phyloP scores from a whole-genome alignment of 2,888 invertebrate species.

The Alsophila aescularia region DNA sequence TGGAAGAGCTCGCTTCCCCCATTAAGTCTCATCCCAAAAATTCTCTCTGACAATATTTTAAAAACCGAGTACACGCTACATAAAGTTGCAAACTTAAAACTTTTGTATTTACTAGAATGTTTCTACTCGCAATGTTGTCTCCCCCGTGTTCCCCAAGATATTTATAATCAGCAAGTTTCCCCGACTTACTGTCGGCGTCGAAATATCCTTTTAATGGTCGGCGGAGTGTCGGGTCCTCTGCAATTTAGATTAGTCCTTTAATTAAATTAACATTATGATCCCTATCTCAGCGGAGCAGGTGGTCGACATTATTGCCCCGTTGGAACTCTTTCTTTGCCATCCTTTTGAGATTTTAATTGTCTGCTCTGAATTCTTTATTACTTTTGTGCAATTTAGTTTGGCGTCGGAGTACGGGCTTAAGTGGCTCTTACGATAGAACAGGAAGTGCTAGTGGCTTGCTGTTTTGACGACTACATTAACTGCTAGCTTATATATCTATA shows the following conservation, averaged over 20 bases:
- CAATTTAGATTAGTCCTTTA: slow-evolving; percentile 85
- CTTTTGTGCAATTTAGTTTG: slow-evolving; percentile 39
- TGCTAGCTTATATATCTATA: background rate
- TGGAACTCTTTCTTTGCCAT: slow-evolving; percentile 67
- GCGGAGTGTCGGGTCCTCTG: slow-evolving; percentile 82
- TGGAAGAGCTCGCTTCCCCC: background rate
- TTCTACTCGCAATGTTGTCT: slow-evolving; percentile 60
- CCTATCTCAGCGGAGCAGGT: slow-evolving; percentile 80
- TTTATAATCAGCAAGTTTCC: slow-evolving; percentile 79
- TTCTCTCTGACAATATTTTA: slow-evolving; percentile 26
- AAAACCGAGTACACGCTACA: slow-evolving; percentile 31
- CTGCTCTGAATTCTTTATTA: slow-evolving; percentile 47
- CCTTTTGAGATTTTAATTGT: slow-evolving; percentile 55
- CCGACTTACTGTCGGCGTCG: slow-evolving; percentile 74
- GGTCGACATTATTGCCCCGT: slow-evolving; percentile 74
- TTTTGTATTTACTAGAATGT: slow-evolving; percentile 59
- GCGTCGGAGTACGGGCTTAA: slow-evolving; percentile 12
- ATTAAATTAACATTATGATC: slow-evolving; percentile 85
- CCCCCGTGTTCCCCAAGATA: slow-evolving; percentile 69
- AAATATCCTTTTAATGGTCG: slow-evolving; percentile 83
- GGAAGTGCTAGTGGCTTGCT: background rate
- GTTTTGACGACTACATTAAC: slow-evolving; percentile 15
- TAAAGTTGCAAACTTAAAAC: slow-evolving; percentile 41
- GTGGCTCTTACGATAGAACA: background rate
- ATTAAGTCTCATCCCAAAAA: background rate